These are phyloP conservation scores for Peucedramus taeniatus DNA, from an alignment of 2,113 vertebrate genomes.

Conservation along the genomic window DNA sequence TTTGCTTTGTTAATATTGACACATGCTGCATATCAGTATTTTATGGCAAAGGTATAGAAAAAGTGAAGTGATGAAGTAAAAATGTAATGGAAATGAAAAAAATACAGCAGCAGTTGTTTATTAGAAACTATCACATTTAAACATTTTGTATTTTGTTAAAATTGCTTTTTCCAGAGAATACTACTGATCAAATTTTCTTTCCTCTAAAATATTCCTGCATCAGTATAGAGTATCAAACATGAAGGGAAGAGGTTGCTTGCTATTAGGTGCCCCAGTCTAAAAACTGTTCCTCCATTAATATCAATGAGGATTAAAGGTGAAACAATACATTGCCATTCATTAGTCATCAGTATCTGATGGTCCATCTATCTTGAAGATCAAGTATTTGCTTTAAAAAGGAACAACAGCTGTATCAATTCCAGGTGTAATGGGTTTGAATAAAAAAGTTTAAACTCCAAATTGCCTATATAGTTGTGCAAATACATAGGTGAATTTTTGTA, in stretches of 20 bases:
- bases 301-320: background rate
- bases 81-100: background rate
- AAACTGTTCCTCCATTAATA: background rate
- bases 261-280: background rate
- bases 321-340: background rate
- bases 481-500: background rate
- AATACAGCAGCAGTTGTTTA: background rate
- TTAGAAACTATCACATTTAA: background rate
- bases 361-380: background rate
- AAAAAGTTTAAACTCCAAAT: background rate
- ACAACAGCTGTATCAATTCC: background rate
- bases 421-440: background rate
- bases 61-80: background rate
- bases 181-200: background rate
- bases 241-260: background rate
- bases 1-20: background rate
- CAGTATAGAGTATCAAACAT: background rate
- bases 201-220: background rate
- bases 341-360: background rate
- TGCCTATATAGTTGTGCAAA: background rate
- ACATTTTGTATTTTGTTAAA: background rate
- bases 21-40: background rate
- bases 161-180: background rate
- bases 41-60: background rate
- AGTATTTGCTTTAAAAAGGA: background rate